A percentile compares a stretch with the other conserved stretches of the same genome.
Evolutionary conservation across 2,113 vertebrate species (phyloP).

Genomic region (Apodemus speciosus): DNA sequence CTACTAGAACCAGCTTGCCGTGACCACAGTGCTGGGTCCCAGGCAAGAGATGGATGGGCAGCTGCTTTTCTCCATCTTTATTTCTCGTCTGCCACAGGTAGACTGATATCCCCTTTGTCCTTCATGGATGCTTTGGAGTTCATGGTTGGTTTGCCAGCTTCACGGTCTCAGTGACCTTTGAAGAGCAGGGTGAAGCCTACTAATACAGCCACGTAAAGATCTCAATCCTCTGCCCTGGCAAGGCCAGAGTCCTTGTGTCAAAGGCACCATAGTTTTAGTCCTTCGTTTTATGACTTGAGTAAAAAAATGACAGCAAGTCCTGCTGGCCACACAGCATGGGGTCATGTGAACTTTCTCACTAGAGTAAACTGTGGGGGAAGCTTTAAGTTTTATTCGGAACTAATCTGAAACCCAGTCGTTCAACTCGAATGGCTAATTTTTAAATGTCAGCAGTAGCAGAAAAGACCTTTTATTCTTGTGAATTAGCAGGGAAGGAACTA

Average conservation of each 20-base stretch:
- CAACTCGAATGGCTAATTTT: constrained; percentile 43
- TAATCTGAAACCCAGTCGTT: constrained; percentile 59
- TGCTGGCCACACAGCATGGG: background rate
- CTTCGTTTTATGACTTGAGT: constrained; percentile 24
- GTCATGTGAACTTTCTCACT: constrained; percentile 18
- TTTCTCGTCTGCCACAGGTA: background rate
- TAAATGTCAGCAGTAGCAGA: constrained; percentile 49
- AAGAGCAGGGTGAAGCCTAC: background rate
- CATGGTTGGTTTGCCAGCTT: constrained; percentile 24
- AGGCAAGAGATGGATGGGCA: background rate
- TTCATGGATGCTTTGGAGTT: background rate
- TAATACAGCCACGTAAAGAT: background rate
- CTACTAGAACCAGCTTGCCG: background rate
- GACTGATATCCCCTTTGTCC: background rate
- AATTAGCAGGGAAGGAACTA: background rate
- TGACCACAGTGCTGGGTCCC: background rate
- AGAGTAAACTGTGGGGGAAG: constrained; percentile 25
- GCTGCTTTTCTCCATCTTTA: background rate
- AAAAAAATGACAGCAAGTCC: constrained; percentile 26
- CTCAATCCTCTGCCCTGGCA: constrained; percentile 8
- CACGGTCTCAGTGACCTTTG: background rate
- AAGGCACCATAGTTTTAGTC: constrained; percentile 6
- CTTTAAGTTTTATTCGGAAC: constrained; percentile 5
- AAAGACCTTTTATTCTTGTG: constrained; percentile 55
- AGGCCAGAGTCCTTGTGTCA: constrained; percentile 19